These are phyloP conservation scores for Lepidurus couesii DNA, from an alignment of 1,140 invertebrate species.

Conservation along the genomic window DNA sequence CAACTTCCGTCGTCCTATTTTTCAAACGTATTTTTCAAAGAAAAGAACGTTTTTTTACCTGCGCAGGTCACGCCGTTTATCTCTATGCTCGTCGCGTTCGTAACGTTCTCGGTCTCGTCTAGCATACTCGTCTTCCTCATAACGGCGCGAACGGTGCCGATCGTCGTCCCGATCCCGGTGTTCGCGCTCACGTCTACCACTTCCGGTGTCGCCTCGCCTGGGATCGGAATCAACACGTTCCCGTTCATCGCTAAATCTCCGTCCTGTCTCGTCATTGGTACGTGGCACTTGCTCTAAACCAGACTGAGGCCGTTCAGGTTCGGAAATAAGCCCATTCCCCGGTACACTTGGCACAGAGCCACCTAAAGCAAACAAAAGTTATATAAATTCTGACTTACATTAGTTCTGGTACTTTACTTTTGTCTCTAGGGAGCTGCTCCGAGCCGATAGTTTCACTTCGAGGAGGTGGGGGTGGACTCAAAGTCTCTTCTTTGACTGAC, in stretches of 20 bases:
- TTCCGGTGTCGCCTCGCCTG: not conserved
- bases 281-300: not conserved
- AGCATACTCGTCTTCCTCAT: slow-evolving; percentile 36
- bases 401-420: not conserved
- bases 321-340: not conserved
- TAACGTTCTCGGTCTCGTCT: slow-evolving; percentile 36
- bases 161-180: slow-evolving; percentile 40
- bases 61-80: slow-evolving; percentile 34
- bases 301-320: not conserved
- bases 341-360: not conserved
- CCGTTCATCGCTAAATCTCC: not conserved
- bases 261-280: not conserved
- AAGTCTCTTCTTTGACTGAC: slow-evolving; percentile 31
- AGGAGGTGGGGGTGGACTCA: slow-evolving; percentile 41
- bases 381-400: too few species aligned
- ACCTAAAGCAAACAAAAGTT: not conserved
- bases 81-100: slow-evolving; percentile 37
- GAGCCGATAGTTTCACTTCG: slow-evolving; percentile 42
- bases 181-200: slow-evolving; percentile 27
- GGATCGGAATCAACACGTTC: not conserved
- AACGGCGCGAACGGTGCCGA: slow-evolving; percentile 38
- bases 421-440: slow-evolving; percentile 33
- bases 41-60: not conserved
- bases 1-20: too few species aligned
- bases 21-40: not conserved